Evolutionary conservation across 2,113 vertebrate genomes (phyloP).

Genomic region (Sorex fumeus): DNA sequence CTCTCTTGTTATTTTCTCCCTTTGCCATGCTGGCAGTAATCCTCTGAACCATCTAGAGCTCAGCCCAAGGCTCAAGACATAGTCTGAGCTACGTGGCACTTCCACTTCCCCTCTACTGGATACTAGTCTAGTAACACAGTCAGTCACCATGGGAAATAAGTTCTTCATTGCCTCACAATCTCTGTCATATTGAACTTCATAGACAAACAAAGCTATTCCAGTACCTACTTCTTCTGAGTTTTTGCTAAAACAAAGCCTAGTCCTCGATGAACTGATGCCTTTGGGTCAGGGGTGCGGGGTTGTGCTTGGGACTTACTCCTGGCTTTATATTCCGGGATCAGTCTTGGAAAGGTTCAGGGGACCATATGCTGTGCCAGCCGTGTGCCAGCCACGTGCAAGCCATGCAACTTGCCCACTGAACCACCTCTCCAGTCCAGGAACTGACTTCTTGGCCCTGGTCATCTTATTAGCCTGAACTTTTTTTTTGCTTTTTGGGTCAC

Average conservation of each 20-base stretch:
- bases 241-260: constrained; percentile 17
- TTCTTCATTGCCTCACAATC: not conserved
- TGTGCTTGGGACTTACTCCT: not conserved
- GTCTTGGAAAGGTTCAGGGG: too few relatives aligned
- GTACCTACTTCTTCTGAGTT: not conserved
- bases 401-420: too few relatives aligned
- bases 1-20: not conserved
- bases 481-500: too few relatives aligned
- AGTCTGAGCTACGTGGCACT: not conserved
- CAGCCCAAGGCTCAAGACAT: constrained; percentile 15
- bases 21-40: not conserved
- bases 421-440: too few relatives aligned
- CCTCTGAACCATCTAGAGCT: constrained; percentile 10
- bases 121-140: not conserved
- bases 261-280: constrained; percentile 1
- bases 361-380: too few relatives aligned
- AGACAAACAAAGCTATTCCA: constrained; percentile 26
- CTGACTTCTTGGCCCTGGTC: not conserved
- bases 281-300: too few relatives aligned
- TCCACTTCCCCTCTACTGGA: too few relatives aligned
- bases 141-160: not conserved
- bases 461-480: constrained; percentile 19
- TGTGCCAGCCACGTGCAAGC: too few relatives aligned
- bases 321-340: not conserved
- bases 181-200: not conserved